Evolutionary conservation across 2,888 invertebrate species (phyloP).

Genomic region (Aricia artaxerxes): DNA sequence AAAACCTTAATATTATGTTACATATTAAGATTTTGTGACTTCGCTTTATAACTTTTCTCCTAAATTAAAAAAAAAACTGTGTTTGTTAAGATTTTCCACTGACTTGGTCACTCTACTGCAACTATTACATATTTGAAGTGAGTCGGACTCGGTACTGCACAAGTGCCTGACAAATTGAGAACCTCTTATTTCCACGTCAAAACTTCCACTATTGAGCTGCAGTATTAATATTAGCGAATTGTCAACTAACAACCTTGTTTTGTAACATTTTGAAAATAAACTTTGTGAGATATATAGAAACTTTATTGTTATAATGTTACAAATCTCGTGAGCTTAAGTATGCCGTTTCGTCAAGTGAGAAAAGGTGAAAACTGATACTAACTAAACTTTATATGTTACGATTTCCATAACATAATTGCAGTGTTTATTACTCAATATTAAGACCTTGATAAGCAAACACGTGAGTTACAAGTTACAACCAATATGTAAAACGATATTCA

Average conservation of each 20-base stretch:
- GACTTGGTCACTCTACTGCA: constrained; percentile 23
- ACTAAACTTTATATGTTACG: too few species aligned
- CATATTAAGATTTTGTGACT: too few species aligned
- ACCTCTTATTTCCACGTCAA: constrained; percentile 8
- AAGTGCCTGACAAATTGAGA: constrained; percentile 27
- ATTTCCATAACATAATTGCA: not conserved
- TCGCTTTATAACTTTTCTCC: too few species aligned
- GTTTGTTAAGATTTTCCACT: not conserved
- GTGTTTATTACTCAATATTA: not conserved
- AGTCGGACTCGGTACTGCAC: constrained; percentile 27
- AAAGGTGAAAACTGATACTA: not conserved
- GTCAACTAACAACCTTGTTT: constrained; percentile 3
- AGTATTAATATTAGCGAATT: constrained; percentile 11
- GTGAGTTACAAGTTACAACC: not conserved
- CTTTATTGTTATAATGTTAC: not conserved
- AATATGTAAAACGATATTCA: not conserved
- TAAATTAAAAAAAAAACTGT: not conserved
- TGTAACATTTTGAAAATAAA: not conserved
- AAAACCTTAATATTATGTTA: not conserved
- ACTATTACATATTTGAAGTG: constrained; percentile 32
- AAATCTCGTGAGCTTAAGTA: not conserved
- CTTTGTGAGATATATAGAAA: not conserved
- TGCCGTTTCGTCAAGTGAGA: not conserved
- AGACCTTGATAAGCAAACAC: not conserved
- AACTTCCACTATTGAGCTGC: not conserved